Evolutionary conservation across 2,888 invertebrate species (phyloP), one percentile per base, ranked within the genome.

Genomic region (Ypsolopha sequella): DNA sequence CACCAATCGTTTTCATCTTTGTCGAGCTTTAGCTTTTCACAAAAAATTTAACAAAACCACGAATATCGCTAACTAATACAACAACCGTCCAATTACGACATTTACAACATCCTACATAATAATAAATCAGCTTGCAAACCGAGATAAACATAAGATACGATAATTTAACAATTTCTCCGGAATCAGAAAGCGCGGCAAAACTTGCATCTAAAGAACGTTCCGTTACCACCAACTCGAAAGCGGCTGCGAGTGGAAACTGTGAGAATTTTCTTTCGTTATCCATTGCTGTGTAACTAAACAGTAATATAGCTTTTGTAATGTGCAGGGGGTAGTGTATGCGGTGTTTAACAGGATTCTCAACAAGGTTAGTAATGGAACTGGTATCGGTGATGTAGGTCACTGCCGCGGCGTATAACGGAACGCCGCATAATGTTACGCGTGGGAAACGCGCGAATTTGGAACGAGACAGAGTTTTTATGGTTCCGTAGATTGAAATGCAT

Each of bases 391-490:
- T 77, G 76, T 85, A 65, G 81, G 85, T 86, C 85, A 86, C 78
- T 86, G 85, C 81, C 80, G 78, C 75, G 74, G 33, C 76, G 76
- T 76, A 82, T 85, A 86, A 86, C 85, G 85, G 85, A 73, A 55
- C 71, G 85, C 73, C 71, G 85, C 84, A 82, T 84, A 85, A 85
- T 85, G 78, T 85, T 85, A 85, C 85, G 85, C 85, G 85, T 86
- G 85, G 85, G 85, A 86, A 86, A 86, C 79, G 82, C 81, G 82
- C 76, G 82, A 84, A 86, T 86, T 86, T 80, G 80, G 85, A 82
- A 82, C 85, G 64, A 63, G 59, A 59, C 63, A 74, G 24, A 24
- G 59, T 55, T 78, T 74, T 80, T 80, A 75, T 68, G 46, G 35
- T 46, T 35, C 34, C 11, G 43, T 8, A 9, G 8, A 24, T 7